A percentile compares a stretch with the other conserved stretches of the same genome.
These are phyloP conservation scores for Spinus olivaceus DNA, from an alignment of 2,797 vertebrate genomes.

Conservation along the genomic window DNA sequence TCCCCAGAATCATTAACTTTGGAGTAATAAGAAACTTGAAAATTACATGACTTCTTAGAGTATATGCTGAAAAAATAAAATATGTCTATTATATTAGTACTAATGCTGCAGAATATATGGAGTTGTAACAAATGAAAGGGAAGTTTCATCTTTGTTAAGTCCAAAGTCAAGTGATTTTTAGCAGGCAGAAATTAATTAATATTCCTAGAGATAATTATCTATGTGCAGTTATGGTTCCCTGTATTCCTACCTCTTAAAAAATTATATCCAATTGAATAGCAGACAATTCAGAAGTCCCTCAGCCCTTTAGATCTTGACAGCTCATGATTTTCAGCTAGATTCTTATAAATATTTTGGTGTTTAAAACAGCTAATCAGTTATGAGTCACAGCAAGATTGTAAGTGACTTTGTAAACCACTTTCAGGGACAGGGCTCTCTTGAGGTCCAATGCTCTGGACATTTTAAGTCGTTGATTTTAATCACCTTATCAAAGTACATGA, in stretches of 20 bases:
- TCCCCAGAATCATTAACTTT: neutral
- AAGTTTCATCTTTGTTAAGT: neutral
- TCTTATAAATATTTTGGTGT: neutral
- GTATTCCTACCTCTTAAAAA: neutral
- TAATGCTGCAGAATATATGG: neutral
- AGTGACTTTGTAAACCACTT: neutral
- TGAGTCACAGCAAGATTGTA: neutral
- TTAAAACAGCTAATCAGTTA: neutral
- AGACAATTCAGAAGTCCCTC: neutral
- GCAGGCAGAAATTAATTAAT: slow-evolving; percentile 1
- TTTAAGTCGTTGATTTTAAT: neutral
- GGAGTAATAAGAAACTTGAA: neutral
- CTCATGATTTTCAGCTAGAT: neutral
- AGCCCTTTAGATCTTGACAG: neutral
- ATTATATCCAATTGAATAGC: neutral
- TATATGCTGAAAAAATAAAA: neutral
- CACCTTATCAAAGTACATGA: neutral
- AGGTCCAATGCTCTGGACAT: neutral
- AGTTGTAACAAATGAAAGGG: neutral
- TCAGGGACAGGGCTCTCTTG: neutral
- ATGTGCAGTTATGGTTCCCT: neutral
- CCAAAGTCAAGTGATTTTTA: slow-evolving; percentile 5
- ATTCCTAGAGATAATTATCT: neutral
- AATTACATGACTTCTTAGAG: neutral
- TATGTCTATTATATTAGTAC: neutral